These are phyloP conservation scores for Brachypalpus laphriformis DNA, from an alignment of 2,888 invertebrate species.

Conservation along the genomic window DNA sequence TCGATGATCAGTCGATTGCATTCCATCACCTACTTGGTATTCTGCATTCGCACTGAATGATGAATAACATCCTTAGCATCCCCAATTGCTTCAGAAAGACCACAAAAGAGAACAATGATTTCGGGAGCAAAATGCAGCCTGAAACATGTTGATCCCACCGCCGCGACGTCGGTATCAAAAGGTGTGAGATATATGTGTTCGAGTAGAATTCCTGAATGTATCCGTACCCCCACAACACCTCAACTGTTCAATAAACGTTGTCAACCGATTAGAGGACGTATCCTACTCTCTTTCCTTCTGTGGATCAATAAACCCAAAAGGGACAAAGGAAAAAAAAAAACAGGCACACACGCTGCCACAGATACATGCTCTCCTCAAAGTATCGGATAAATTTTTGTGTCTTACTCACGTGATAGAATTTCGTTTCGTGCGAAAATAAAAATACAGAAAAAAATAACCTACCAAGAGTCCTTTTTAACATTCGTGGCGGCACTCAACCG, in stretches of 20 bases:
- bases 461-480: conserved; percentile 44
- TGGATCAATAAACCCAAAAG: conserved; percentile 29
- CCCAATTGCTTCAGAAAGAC: conserved; percentile 1
- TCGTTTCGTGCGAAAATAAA: conserved; percentile 21
- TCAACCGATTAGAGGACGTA: conserved; percentile 30
- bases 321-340: conserved; percentile 13
- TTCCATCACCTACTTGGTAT: conserved; percentile 60
- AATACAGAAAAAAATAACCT: conserved; percentile 1
- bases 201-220: conserved; percentile 40
- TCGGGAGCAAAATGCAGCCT: conserved; percentile 13
- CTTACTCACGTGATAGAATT: conserved; percentile 67
- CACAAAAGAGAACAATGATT: not conserved
- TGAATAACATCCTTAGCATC: conserved; percentile 48
- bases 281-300: not conserved
- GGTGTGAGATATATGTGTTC: conserved; percentile 47
- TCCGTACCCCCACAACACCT: not conserved
- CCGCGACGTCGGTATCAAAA: conserved; percentile 7
- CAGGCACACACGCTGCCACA: not conserved
- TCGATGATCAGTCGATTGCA: conserved; percentile 11
- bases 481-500: conserved; percentile 47
- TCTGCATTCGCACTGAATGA: conserved; percentile 57
- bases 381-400: conserved; percentile 56
- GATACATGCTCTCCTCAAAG: not conserved
- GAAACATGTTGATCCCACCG: conserved; percentile 21
- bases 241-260: not conserved